Evolutionary conservation across 2,797 vertebrate species (phyloP).

Genomic region (Chelmon rostratus): DNA sequence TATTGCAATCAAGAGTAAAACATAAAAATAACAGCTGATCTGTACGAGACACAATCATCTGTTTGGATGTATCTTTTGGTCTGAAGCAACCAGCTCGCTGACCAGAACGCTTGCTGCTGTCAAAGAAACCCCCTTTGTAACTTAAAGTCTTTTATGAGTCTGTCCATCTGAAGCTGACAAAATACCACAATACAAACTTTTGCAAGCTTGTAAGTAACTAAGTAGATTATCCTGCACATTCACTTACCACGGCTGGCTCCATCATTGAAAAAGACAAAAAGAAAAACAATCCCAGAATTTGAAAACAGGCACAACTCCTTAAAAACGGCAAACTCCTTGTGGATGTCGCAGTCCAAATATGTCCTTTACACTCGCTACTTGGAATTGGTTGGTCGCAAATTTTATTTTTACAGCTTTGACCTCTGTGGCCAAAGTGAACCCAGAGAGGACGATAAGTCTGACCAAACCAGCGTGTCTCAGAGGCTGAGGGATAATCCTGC

Average conservation of each 20-base stretch:
- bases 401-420: constrained; percentile 62
- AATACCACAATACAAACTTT: constrained; percentile 16
- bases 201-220: constrained; percentile 19
- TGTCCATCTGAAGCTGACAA: constrained; percentile 18
- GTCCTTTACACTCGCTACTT: not conserved
- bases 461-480: constrained; percentile 77
- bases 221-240: constrained; percentile 4
- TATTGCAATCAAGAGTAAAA: not conserved
- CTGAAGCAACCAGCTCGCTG: constrained; percentile 31
- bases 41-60: constrained; percentile 4
- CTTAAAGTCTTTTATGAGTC: constrained; percentile 39
- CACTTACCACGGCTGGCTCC: constrained; percentile 76
- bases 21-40: constrained; percentile 11
- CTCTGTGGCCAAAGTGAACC: constrained; percentile 64
- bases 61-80: constrained; percentile 18
- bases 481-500: constrained; percentile 86
- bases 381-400: constrained; percentile 22
- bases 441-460: constrained; percentile 71
- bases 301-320: constrained; percentile 25
- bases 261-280: constrained; percentile 56
- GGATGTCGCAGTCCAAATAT: constrained; percentile 37
- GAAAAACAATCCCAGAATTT: constrained; percentile 28
- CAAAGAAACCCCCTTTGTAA: constrained; percentile 26
- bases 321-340: not conserved
- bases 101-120: constrained; percentile 39